Evolutionary conservation across 2,888 invertebrate species (phyloP).

Genomic region (Smittia aterrima): DNA sequence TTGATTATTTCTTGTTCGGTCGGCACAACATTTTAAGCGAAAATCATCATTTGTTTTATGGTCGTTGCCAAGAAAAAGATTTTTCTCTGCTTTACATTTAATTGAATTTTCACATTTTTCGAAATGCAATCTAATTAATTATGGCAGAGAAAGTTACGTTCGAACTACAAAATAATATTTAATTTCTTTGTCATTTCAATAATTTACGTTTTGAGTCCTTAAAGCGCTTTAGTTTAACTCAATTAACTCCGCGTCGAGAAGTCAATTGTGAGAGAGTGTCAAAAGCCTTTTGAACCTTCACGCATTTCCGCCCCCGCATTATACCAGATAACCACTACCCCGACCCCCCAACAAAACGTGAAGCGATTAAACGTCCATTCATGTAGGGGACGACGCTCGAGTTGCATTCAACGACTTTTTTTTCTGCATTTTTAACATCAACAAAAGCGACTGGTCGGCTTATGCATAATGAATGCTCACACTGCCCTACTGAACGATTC

Average conservation of each 20-base stretch:
- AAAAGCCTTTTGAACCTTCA: constrained; percentile 15
- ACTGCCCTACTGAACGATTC: neutral
- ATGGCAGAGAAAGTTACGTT: neutral
- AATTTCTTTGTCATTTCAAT: no score
- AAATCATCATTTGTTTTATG: constrained; percentile 24
- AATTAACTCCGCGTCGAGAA: constrained; percentile 3
- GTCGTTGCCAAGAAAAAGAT: constrained; percentile 13
- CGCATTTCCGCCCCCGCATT: constrained; percentile 20
- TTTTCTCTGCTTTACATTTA: constrained; percentile 1
- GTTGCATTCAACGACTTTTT: neutral
- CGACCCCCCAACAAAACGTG: neutral
- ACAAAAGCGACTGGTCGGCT: neutral
- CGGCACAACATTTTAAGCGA: constrained; percentile 1
- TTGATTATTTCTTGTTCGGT: constrained; percentile 24
- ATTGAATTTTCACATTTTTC: constrained; percentile 20
- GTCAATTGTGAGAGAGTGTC: constrained; percentile 17
- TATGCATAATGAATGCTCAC: constrained; percentile 10
- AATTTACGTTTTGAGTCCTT: neutral
- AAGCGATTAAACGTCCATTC: neutral
- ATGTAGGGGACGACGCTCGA: neutral
- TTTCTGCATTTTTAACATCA: constrained; percentile 16
- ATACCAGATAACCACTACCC: neutral
- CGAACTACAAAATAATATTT: no score
- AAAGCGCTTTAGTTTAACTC: neutral
- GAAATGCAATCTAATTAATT: constrained; percentile 13